These are phyloP conservation scores for mouse (Mus musculus) DNA, from an alignment of 2,113 vertebrate genomes.

Conservation along the genomic window GRCm39 chrX:60893001-60893500, in stretches of 20 bases:
- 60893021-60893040: neutral
- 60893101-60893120: neutral
- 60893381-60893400: neutral
- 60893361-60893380: neutral
- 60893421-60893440: neutral
- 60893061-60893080: neutral
- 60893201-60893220: neutral
- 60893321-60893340: neutral
- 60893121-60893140: neutral
- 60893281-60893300: neutral
- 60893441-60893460: neutral
- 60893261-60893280: neutral
- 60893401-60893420: neutral
- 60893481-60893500: slow-evolving; percentile 1
- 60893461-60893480: neutral
- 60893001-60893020: neutral
- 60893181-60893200: neutral
- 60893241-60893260: neutral
- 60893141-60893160: neutral
- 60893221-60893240: neutral
- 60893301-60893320: neutral
- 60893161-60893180: neutral
- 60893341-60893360: neutral
- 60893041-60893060: neutral
- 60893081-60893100: neutral